These are phyloP conservation scores for Calycopis cecrops DNA, from an alignment of 1,140 invertebrate genomes.

Conservation along the genomic window DNA sequence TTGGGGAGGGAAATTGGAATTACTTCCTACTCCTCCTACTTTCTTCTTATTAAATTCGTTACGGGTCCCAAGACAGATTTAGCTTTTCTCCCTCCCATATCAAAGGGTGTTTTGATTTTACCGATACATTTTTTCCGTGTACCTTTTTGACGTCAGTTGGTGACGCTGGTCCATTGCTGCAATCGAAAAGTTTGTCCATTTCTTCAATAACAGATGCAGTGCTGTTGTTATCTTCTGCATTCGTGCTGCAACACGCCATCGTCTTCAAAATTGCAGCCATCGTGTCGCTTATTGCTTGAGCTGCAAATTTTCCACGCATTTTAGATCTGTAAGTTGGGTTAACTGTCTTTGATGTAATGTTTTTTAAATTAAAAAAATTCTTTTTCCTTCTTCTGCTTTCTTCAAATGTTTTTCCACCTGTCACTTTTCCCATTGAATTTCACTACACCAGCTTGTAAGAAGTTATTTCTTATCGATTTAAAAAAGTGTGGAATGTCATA, in stretches of 20 bases:
- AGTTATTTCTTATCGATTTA: too few species aligned
- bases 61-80: too few species aligned
- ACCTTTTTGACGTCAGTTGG: slow-evolving; percentile 20
- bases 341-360: neutral
- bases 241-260: neutral
- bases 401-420: slow-evolving; percentile 19
- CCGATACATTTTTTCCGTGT: slow-evolving; percentile 23
- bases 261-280: slow-evolving; percentile 12
- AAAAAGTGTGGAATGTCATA: too few species aligned
- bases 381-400: slow-evolving; percentile 25
- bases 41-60: too few species aligned
- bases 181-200: slow-evolving; percentile 25
- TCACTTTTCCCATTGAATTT: slow-evolving; percentile 15
- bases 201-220: slow-evolving; percentile 24
- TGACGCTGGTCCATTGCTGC: slow-evolving; percentile 24
- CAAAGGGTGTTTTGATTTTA: slow-evolving; percentile 15
- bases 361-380: slow-evolving; percentile 9
- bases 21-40: too few species aligned
- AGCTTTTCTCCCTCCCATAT: too few species aligned
- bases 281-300: slow-evolving; percentile 10
- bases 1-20: too few species aligned
- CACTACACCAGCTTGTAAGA: slow-evolving; percentile 18
- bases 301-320: slow-evolving; percentile 8
- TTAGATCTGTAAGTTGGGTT: slow-evolving; percentile 7
- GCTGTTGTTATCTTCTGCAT: slow-evolving; percentile 13